Percentiles rank a stretch among this genome's conserved stretches.
These are phyloP conservation scores for Pogonognathellus flavescens DNA, from an alignment of 1,140 invertebrate species.

Conservation along the genomic window DNA sequence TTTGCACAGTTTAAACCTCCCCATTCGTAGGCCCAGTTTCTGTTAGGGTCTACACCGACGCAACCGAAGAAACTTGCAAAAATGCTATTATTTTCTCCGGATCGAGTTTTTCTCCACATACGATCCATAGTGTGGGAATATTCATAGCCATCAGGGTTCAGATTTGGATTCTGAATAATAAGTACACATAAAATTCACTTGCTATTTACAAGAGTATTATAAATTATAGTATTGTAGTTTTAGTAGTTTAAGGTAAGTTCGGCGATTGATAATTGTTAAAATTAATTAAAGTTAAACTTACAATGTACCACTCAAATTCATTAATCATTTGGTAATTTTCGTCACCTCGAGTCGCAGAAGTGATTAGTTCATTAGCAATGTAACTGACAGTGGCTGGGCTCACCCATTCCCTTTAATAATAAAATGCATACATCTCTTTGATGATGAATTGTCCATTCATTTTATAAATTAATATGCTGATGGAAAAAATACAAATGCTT, in stretches of 20 bases:
- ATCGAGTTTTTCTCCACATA: conserved; percentile 84
- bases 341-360: not conserved
- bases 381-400: conserved; percentile 59
- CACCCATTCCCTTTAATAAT: conserved; percentile 59
- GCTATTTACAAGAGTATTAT: too few species aligned
- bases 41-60: conserved; percentile 83
- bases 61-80: conserved; percentile 66
- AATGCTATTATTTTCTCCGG: conserved; percentile 59
- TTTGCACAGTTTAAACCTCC: conserved; percentile 72
- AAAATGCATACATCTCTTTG: not conserved
- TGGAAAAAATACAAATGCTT: too few species aligned
- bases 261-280: too few species aligned
- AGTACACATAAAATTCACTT: not conserved
- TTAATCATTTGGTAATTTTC: conserved; percentile 37
- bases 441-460: too few species aligned
- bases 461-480: too few species aligned
- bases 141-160: conserved; percentile 64
- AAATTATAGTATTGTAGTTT: too few species aligned
- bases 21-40: conserved; percentile 85
- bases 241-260: too few species aligned
- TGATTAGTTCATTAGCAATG: conserved; percentile 62
- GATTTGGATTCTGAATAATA: conserved; percentile 18
- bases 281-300: too few species aligned
- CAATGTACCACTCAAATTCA: conserved; percentile 62
- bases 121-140: conserved; percentile 56